A percentile compares a stretch with the other conserved stretches of the same genome.
Evolutionary conservation across 2,113 vertebrate genomes (phyloP).

Genomic region (Bujurquina vittata): DNA sequence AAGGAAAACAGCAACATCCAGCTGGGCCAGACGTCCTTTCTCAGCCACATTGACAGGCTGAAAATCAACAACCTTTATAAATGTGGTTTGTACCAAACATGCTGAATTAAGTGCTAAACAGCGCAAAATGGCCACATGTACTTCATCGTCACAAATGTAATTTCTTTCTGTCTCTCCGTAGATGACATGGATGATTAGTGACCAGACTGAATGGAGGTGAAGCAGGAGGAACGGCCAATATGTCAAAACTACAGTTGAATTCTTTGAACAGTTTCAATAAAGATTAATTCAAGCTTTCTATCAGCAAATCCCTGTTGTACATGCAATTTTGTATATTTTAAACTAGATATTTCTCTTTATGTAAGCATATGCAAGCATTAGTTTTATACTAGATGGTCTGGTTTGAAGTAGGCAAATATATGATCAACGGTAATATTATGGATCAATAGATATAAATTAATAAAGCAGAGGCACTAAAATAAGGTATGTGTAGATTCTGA

Average conservation of each 20-base stretch:
- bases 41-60: conserved; percentile 76
- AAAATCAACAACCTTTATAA: conserved; percentile 83
- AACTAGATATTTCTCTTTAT: background rate
- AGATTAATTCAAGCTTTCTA: conserved; percentile 52
- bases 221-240: conserved; percentile 5
- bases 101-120: background rate
- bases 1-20: conserved; percentile 66
- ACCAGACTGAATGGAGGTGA: background rate
- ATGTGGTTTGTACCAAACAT: conserved; percentile 65
- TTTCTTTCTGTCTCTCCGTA: conserved; percentile 39
- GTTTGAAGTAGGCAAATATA: background rate
- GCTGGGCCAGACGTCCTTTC: conserved; percentile 72
- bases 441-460: conserved; percentile 4
- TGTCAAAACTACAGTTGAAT: conserved; percentile 11
- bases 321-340: conserved; percentile 11
- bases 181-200: conserved; percentile 52
- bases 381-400: background rate
- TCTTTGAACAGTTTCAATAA: conserved; percentile 48
- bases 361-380: background rate
- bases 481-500: background rate
- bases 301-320: conserved; percentile 29
- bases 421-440: background rate
- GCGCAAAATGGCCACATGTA: background rate
- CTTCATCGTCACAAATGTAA: background rate
- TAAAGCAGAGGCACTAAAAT: background rate